Percentiles rank a stretch among this genome's conserved stretches.
phyloP scores from a whole-genome alignment of 2,113 vertebrate genomes.

The Prinia subflava region DNA sequence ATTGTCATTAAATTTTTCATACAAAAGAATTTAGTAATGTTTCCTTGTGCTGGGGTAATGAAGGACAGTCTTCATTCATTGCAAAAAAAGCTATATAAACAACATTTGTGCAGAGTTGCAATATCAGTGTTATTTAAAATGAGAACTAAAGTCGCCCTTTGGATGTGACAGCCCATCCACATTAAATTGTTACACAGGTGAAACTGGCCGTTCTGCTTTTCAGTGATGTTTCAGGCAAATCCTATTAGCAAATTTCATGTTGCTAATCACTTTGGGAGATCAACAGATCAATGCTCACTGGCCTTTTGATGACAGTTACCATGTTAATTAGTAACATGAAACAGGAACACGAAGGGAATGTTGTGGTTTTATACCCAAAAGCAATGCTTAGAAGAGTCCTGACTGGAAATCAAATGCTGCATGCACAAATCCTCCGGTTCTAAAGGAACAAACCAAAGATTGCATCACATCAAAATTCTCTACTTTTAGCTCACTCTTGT shows the following conservation, averaged over 20 bases:
- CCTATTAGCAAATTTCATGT: background rate
- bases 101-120: background rate
- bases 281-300: slow-evolving; percentile 17
- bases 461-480: background rate
- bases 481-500: background rate
- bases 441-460: background rate
- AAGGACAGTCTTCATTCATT: background rate
- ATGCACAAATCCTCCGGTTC: background rate
- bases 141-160: background rate
- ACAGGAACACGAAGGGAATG: background rate
- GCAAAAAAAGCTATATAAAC: background rate
- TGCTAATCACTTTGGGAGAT: slow-evolving; percentile 12
- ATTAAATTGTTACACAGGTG: background rate
- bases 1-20: background rate
- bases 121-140: background rate
- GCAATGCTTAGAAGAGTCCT: background rate
- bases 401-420: background rate
- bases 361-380: background rate
- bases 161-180: background rate
- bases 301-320: slow-evolving; percentile 4
- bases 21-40: background rate
- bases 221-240: background rate
- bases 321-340: background rate
- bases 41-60: background rate
- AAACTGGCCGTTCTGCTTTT: background rate